phyloP scores from a whole-genome alignment of 2,797 vertebrate species.

The Sparus aurata region DNA sequence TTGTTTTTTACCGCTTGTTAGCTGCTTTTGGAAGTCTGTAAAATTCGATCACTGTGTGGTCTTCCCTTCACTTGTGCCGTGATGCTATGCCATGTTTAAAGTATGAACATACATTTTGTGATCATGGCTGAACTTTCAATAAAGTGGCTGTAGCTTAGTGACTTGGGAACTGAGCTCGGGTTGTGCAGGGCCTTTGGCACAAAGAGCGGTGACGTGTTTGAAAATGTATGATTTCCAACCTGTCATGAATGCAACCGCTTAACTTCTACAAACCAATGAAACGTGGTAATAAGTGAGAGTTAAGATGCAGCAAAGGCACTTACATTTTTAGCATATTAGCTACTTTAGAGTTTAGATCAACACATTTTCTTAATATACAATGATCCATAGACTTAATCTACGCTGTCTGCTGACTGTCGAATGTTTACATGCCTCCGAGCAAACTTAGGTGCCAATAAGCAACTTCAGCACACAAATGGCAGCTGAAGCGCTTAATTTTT shows the following conservation, averaged over 20 bases:
- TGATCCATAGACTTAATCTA: conserved; percentile 47
- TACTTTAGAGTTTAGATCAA: background rate
- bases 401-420: conserved; percentile 54
- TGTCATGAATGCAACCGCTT: conserved; percentile 37
- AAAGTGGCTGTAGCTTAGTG: background rate
- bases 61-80: background rate
- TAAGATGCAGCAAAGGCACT: conserved; percentile 14
- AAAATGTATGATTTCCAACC: conserved; percentile 19
- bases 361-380: conserved; percentile 5
- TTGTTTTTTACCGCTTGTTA: background rate
- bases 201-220: background rate
- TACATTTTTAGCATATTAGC: conserved; percentile 20
- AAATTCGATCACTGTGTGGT: background rate
- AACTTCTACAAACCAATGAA: conserved; percentile 3
- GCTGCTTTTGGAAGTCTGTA: background rate
- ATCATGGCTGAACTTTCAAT: background rate
- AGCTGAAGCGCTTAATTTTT: conserved; percentile 29
- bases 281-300: conserved; percentile 3
- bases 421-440: conserved; percentile 60
- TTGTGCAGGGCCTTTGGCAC: background rate
- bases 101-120: background rate
- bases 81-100: background rate
- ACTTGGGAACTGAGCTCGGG: background rate
- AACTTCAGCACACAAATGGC: conserved; percentile 24
- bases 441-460: conserved; percentile 33